Evolutionary conservation across 2,113 vertebrate genomes (phyloP).

Genomic region (Psilopsiagon aurifrons): DNA sequence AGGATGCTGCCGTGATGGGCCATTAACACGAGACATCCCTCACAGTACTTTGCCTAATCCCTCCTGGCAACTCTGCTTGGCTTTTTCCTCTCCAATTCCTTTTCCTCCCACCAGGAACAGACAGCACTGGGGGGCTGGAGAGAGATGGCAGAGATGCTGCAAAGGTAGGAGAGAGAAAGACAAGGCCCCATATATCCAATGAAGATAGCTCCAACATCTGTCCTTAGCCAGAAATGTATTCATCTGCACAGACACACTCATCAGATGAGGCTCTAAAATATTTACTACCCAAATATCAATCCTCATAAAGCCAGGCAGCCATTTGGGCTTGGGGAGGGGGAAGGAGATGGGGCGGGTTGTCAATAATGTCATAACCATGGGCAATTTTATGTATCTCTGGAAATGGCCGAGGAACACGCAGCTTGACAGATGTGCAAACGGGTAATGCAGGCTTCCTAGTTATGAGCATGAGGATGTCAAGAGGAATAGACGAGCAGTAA

Average conservation of each 20-base stretch:
- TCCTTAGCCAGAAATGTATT: constrained; percentile 61
- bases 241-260: constrained; percentile 54
- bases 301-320: constrained; percentile 62
- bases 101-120: background rate
- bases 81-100: background rate
- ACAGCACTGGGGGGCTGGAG: background rate
- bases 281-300: constrained; percentile 73
- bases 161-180: background rate
- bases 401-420: constrained; percentile 62
- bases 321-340: constrained; percentile 27
- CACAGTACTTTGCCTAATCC: background rate
- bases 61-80: background rate
- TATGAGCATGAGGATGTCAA: constrained; percentile 63
- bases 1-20: background rate
- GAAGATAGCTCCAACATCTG: constrained; percentile 61
- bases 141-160: background rate
- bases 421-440: constrained; percentile 66
- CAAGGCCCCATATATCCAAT: background rate
- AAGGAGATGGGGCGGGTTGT: constrained; percentile 2
- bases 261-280: constrained; percentile 68
- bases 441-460: constrained; percentile 60
- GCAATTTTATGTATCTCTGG: constrained; percentile 70
- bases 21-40: background rate
- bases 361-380: constrained; percentile 66
- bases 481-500: constrained; percentile 67